Percentiles rank a stretch among this genome's conserved stretches.
Evolutionary conservation across 2,888 invertebrate genomes (phyloP).

Genomic region (Monochamus alternatus): DNA sequence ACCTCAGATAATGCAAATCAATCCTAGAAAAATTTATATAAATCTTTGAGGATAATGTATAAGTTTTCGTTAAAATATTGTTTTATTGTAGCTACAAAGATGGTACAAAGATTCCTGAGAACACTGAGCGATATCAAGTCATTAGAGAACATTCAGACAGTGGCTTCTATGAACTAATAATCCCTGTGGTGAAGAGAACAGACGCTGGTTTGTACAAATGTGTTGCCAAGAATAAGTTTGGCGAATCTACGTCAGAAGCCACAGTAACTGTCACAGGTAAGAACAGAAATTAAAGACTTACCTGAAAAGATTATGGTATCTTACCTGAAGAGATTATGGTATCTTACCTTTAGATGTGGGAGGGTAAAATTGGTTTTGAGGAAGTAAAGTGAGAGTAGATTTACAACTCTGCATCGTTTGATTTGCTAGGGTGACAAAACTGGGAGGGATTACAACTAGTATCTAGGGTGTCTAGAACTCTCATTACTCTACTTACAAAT

Average conservation of each 20-base stretch:
- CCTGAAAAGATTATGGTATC: background rate
- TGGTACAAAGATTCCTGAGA: conserved; percentile 80
- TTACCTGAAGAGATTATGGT: background rate
- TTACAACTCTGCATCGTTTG: too few species aligned
- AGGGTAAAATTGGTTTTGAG: too few species aligned
- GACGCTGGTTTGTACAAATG: conserved; percentile 92
- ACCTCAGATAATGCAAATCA: too few species aligned
- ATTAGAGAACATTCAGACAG: conserved; percentile 83
- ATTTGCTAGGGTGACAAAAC: too few species aligned
- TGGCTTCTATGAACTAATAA: conserved; percentile 91
- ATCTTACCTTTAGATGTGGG: background rate
- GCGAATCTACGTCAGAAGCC: conserved; percentile 84
- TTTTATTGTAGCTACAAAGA: conserved; percentile 82
- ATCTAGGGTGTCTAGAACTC: background rate
- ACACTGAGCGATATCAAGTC: conserved; percentile 80
- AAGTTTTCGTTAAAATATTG: too few species aligned
- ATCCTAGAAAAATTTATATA: too few species aligned
- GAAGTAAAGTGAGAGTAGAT: too few species aligned
- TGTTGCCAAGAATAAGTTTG: conserved; percentile 86
- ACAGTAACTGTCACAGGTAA: conserved; percentile 85
- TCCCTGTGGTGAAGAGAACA: conserved; percentile 82
- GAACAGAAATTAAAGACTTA: too few species aligned
- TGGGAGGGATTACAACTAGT: too few species aligned
- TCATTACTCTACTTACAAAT: background rate
- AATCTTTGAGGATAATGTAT: too few species aligned